Conservation (phyloP, 2,797 vertebrate genomes). For the Macroramphosus scolopax region DNA sequence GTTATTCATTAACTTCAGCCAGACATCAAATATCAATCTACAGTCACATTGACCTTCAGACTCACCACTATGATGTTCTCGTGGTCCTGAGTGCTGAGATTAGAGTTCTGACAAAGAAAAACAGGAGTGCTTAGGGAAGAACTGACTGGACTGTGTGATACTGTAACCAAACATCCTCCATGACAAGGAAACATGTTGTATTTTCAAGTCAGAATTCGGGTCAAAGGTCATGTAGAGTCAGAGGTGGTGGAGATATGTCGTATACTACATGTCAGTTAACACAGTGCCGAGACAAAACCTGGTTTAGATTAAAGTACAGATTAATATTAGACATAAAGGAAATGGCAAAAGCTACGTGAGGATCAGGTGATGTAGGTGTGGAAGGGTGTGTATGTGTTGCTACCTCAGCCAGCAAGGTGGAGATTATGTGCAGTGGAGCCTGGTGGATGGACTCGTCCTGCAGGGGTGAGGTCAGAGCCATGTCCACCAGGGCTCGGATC, state of each 20-base stretch:
- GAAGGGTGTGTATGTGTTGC: neutral
- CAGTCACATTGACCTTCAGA: constrained; percentile 31
- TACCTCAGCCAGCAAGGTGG: constrained; percentile 96
- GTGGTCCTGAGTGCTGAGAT: constrained; percentile 92
- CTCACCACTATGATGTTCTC: constrained; percentile 99
- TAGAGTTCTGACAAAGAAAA: constrained; percentile 82
- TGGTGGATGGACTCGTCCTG: constrained; percentile 99
- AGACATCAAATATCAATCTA: constrained; percentile 9
- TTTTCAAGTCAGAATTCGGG: too few relatives aligned
- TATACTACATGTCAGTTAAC: too few relatives aligned
- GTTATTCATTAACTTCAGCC: constrained; percentile 27
- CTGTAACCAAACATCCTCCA: too few relatives aligned
- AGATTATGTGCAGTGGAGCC: constrained; percentile 96
- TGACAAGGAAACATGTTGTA: too few relatives aligned
- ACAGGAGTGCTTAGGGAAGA: neutral
- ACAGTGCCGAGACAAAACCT: too few relatives aligned
- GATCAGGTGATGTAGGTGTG: neutral
- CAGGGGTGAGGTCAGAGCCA: constrained; percentile 93
- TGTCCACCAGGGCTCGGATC: constrained; percentile 95
- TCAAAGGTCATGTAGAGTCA: too few relatives aligned
- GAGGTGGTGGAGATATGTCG: too few relatives aligned
- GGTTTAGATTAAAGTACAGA: too few relatives aligned
- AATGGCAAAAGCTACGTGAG: too few relatives aligned
- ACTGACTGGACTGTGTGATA: neutral
- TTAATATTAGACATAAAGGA: too few relatives aligned